These are phyloP conservation scores for Erebia aethiops DNA, from an alignment of 2,888 invertebrate genomes.

Conservation along the genomic window DNA sequence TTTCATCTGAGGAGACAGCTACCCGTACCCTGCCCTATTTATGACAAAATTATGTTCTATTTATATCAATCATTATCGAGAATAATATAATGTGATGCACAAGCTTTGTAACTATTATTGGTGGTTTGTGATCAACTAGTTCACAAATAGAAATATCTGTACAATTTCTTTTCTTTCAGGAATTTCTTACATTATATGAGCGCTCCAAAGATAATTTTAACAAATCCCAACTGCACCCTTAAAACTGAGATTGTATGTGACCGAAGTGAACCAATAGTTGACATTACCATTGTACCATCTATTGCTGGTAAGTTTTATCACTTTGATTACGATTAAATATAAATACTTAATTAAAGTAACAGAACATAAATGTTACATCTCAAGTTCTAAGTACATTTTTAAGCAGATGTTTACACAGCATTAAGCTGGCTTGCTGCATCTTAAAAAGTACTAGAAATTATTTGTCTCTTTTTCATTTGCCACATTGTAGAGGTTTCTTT, in stretches of 20 bases:
- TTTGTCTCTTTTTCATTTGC: no score
- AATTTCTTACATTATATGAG: conserved; percentile 44
- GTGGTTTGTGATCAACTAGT: not conserved
- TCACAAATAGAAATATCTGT: not conserved
- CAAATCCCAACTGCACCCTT: conserved; percentile 89
- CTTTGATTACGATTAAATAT: conserved; percentile 6
- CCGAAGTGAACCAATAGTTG: conserved; percentile 88
- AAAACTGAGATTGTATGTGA: conserved; percentile 91
- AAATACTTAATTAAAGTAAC: conserved; percentile 18
- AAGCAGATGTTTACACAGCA: no score
- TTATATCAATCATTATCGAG: not conserved
- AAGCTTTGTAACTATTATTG: not conserved
- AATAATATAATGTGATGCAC: not conserved
- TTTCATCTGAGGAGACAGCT: not conserved
- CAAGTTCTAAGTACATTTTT: no score
- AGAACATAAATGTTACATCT: not conserved
- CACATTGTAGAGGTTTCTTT: no score
- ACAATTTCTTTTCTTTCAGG: conserved; percentile 28
- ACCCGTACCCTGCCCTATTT: not conserved
- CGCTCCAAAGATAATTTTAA: conserved; percentile 84
- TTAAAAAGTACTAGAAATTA: not conserved
- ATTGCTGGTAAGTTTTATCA: conserved; percentile 74
- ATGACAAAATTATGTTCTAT: not conserved
- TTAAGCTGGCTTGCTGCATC: not conserved
- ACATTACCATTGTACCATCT: conserved; percentile 77